Percentiles rank a stretch among this genome's conserved stretches.
Conservation (phyloP, 2,113 vertebrate species). For the Romanogobio albipinnatus region DNA sequence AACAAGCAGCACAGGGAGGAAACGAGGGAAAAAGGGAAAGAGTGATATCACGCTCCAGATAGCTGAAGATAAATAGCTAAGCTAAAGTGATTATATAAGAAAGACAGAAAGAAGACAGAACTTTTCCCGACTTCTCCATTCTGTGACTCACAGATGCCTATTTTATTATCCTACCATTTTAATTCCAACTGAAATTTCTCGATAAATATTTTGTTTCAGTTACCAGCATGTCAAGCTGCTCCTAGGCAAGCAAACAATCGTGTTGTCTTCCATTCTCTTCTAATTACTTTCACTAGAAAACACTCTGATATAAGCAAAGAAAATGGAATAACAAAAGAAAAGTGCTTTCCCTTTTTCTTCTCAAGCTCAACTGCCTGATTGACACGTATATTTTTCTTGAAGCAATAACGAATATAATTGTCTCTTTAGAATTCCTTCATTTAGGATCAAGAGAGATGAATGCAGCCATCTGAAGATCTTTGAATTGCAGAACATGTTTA, state of each 20-base stretch:
- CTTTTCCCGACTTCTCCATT: too few relatives aligned
- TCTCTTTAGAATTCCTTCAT: slow-evolving; percentile 21
- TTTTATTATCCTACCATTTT: not conserved
- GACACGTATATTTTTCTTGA: slow-evolving; percentile 42
- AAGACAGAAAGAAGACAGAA: not conserved
- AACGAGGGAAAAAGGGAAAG: slow-evolving; percentile 3
- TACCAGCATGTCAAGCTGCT: slow-evolving; percentile 3
- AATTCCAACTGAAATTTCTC: slow-evolving; percentile 5
- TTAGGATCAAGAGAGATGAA: slow-evolving; percentile 31
- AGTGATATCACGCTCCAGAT: too few relatives aligned
- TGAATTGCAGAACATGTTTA: slow-evolving; percentile 9
- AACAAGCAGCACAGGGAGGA: slow-evolving; percentile 40
- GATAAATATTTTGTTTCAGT: slow-evolving; percentile 38
- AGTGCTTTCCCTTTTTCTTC: not conserved
- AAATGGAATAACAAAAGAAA: slow-evolving; percentile 18
- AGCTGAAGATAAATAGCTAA: not conserved
- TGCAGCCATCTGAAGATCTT: slow-evolving; percentile 33
- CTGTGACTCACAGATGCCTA: not conserved
- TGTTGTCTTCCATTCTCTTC: slow-evolving; percentile 22
- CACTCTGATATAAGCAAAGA: slow-evolving; percentile 3
- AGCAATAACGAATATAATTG: slow-evolving; percentile 32
- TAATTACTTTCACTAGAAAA: slow-evolving; percentile 38
- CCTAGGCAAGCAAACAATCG: slow-evolving; percentile 19
- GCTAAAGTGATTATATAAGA: not conserved
- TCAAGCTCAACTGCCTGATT: slow-evolving; percentile 11